phyloP scores from a whole-genome alignment of 2,888 invertebrate species.

The Fissipunctia ypsillon region DNA sequence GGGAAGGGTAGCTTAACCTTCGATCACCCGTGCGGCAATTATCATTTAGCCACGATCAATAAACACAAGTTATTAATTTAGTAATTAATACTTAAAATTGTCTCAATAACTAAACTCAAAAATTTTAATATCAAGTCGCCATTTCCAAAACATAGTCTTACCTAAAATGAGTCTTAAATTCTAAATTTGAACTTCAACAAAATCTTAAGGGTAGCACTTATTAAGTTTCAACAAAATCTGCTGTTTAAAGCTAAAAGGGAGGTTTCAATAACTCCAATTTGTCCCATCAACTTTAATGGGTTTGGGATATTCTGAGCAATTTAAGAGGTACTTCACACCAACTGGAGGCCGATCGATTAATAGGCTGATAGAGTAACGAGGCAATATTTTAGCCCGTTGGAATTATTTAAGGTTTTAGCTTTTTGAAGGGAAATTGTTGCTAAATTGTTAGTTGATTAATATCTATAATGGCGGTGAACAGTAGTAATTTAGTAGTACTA shows the following conservation, averaged over 20 bases:
- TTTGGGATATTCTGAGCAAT: conserved; percentile 46
- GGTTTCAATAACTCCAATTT: conserved; percentile 47
- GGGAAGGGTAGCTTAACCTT: background rate
- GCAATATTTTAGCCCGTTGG: background rate
- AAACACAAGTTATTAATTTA: background rate
- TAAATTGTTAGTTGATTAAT: too few relatives aligned
- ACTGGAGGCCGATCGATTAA: conserved; percentile 46
- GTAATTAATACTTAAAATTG: background rate
- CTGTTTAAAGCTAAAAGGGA: conserved; percentile 16
- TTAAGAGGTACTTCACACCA: conserved; percentile 47
- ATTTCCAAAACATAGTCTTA: background rate
- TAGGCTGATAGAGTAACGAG: background rate
- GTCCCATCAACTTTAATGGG: conserved; percentile 39
- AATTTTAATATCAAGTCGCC: background rate
- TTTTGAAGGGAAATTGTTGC: background rate
- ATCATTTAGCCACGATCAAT: background rate
- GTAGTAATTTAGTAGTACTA: too few relatives aligned
- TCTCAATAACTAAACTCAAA: background rate
- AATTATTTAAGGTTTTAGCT: background rate
- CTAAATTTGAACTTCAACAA: conserved; percentile 18
- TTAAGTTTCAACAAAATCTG: conserved; percentile 43
- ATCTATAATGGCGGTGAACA: too few relatives aligned
- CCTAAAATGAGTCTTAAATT: conserved; percentile 8
- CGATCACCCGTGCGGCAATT: too few relatives aligned
- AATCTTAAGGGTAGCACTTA: conserved; percentile 37